phyloP scores from a whole-genome alignment of 2,113 vertebrate genomes.

The Galeopterus variegatus region DNA sequence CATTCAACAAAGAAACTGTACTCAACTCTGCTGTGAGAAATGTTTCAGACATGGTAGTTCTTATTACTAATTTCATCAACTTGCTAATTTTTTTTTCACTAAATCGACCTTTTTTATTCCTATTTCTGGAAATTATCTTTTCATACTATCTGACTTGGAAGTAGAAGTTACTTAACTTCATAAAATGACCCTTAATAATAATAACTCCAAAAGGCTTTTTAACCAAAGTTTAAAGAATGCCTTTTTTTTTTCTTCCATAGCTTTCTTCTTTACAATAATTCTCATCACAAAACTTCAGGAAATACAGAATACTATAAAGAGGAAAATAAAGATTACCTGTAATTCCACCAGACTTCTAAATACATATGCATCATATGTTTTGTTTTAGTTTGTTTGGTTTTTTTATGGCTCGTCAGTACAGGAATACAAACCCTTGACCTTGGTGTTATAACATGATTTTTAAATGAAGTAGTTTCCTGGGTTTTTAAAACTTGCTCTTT shows the following conservation, averaged over 20 bases:
- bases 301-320: neutral
- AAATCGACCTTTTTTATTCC: neutral
- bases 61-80: conserved; percentile 21
- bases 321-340: neutral
- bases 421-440: no score
- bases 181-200: neutral
- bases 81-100: neutral
- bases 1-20: neutral
- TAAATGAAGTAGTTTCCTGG: neutral
- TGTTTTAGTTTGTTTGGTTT: neutral
- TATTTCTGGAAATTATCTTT: neutral
- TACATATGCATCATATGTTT: neutral
- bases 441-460: neutral
- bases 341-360: neutral
- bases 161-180: neutral
- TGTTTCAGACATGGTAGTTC: neutral
- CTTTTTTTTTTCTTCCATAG: neutral
- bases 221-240: neutral
- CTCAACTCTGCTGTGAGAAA: neutral
- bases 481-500: neutral
- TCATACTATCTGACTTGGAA: neutral
- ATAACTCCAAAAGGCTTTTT: neutral
- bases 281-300: neutral
- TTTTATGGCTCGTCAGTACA: no score
- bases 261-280: conserved; percentile 3